Conservation (phyloP, 2,797 vertebrate genomes). For the Sciurus carolinensis region DNA sequence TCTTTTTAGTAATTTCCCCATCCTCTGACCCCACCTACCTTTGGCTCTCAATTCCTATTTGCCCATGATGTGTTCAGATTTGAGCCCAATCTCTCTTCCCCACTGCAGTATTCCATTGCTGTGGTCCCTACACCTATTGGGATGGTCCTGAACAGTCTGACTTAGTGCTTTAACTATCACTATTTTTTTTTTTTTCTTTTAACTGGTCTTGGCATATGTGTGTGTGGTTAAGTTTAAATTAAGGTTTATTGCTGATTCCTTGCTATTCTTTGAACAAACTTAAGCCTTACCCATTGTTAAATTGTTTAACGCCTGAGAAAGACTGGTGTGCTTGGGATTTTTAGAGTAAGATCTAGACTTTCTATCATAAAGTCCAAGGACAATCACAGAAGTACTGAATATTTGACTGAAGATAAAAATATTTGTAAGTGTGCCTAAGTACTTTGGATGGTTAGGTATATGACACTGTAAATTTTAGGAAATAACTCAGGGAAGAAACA, state of each 20-base stretch:
- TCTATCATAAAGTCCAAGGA: slow-evolving; percentile 43
- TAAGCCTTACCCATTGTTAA: not conserved
- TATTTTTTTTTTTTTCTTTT: not conserved
- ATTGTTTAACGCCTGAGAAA: slow-evolving; percentile 24
- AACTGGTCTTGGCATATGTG: not conserved
- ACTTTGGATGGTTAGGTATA: slow-evolving; percentile 15
- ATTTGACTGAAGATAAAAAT: not conserved
- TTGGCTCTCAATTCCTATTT: not conserved
- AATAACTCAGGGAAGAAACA: slow-evolving; percentile 56
- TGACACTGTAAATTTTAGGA: slow-evolving; percentile 69
- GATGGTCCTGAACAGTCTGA: too few relatives aligned
- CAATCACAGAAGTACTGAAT: slow-evolving; percentile 26
- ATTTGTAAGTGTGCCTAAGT: slow-evolving; percentile 7
- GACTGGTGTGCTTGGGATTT: not conserved
- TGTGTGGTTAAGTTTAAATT: not conserved
- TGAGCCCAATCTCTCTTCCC: not conserved
- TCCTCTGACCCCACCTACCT: not conserved
- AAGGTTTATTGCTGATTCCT: not conserved
- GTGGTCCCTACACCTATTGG: not conserved
- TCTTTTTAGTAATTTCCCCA: not conserved
- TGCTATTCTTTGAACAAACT: not conserved
- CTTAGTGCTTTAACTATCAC: not conserved
- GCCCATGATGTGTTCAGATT: not conserved
- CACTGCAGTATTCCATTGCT: not conserved
- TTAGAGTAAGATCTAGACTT: slow-evolving; percentile 4